A percentile compares a stretch with the other conserved stretches of the same genome.
Evolutionary conservation across 2,888 invertebrate genomes (phyloP).

Genomic region (Harmothoe impar): DNA sequence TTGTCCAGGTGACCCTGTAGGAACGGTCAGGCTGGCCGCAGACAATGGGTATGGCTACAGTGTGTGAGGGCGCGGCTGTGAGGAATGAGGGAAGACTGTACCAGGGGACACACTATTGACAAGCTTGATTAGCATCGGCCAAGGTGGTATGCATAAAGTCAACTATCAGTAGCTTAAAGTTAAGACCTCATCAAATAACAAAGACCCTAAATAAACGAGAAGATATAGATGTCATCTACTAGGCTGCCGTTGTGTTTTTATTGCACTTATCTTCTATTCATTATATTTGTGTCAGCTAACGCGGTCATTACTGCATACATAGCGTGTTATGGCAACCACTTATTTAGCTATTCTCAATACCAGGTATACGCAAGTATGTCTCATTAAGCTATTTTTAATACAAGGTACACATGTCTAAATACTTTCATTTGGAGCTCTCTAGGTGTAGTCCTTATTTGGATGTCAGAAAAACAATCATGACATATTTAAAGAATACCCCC

Average conservation of each 20-base stretch:
- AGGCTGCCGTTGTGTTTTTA: neutral
- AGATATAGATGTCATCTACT: neutral
- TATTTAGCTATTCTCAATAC: too few species aligned
- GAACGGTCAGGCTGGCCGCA: neutral
- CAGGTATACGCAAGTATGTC: too few species aligned
- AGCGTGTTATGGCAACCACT: neutral
- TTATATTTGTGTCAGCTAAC: neutral
- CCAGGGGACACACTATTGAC: neutral
- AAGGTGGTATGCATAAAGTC: neutral
- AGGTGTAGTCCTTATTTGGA: too few species aligned
- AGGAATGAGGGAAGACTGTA: neutral
- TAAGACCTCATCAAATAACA: neutral
- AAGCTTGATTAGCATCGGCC: neutral
- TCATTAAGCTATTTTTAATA: too few species aligned
- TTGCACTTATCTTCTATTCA: neutral
- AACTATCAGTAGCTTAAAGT: neutral
- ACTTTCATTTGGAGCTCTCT: too few species aligned
- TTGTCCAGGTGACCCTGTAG: neutral
- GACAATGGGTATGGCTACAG: neutral
- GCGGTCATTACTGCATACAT: neutral
- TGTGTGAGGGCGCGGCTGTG: neutral
- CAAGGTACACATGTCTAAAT: too few species aligned
- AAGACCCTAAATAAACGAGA: neutral
- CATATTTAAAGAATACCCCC: too few species aligned
- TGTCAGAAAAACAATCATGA: too few species aligned